phyloP scores from a whole-genome alignment of 2,888 invertebrate genomes.

The Alentia gelatinosa region DNA sequence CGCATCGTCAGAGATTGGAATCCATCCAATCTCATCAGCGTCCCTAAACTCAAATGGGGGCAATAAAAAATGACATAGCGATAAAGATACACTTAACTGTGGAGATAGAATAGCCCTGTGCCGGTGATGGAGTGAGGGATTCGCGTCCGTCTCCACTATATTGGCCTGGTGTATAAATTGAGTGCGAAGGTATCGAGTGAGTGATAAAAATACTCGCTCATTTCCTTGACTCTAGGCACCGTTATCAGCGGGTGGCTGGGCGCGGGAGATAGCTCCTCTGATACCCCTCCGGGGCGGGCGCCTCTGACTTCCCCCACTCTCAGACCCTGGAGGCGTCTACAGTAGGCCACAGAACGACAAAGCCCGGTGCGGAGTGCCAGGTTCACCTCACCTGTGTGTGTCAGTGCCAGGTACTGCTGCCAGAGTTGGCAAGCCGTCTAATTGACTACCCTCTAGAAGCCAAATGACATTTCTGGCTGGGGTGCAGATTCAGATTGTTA shows the following conservation, averaged over 20 bases:
- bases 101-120: too few relatives aligned
- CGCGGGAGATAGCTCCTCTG: background rate
- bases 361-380: background rate
- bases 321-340: background rate
- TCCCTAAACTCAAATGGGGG: too few relatives aligned
- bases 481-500: background rate
- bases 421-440: too few relatives aligned
- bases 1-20: too few relatives aligned
- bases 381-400: background rate
- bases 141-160: background rate
- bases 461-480: background rate
- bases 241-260: background rate
- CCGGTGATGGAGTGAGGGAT: too few relatives aligned
- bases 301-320: background rate
- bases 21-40: too few relatives aligned
- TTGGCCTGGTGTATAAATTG: background rate
- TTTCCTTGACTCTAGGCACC: background rate
- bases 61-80: too few relatives aligned
- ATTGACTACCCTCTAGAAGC: too few relatives aligned
- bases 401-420: background rate
- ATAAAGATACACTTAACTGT: too few relatives aligned
- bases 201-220: background rate
- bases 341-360: background rate
- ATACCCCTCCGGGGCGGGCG: background rate
- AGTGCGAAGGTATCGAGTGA: slow-evolving; percentile 3